Percentiles rank a stretch among this genome's conserved stretches.
These are phyloP conservation scores for Toxonevra muliebris DNA, from an alignment of 2,888 invertebrate species.

Conservation along the genomic window DNA sequence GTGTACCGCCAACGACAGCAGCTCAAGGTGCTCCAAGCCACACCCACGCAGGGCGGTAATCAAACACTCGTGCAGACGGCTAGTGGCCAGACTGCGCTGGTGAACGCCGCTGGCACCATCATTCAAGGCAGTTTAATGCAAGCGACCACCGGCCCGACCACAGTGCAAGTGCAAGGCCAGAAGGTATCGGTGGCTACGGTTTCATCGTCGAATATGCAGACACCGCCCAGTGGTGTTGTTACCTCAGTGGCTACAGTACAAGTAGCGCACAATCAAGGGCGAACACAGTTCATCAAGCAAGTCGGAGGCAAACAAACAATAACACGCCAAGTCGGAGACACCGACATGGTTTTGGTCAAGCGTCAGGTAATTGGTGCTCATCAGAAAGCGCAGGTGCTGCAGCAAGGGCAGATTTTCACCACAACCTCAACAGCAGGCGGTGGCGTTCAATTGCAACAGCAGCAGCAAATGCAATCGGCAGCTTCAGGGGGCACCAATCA, in stretches of 20 bases:
- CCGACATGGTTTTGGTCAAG: conserved; percentile 70
- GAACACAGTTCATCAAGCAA: conserved; percentile 64
- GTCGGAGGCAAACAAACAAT: conserved; percentile 64
- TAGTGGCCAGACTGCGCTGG: conserved; percentile 55
- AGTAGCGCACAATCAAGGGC: conserved; percentile 66
- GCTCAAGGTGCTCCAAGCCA: conserved; percentile 57
- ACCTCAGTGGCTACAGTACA: conserved; percentile 65
- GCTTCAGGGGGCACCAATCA: conserved; percentile 48
- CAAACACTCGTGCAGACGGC: conserved; percentile 60
- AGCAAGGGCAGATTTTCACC: conserved; percentile 68
- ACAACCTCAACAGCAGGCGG: conserved; percentile 57
- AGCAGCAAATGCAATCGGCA: conserved; percentile 52
- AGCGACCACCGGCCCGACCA: conserved; percentile 43
- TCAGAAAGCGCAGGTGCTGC: conserved; percentile 65
- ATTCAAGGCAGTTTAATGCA: conserved; percentile 62
- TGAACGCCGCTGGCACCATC: conserved; percentile 61
- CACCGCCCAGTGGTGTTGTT: conserved; percentile 51
- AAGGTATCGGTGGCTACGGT: conserved; percentile 63
- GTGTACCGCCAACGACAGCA: conserved; percentile 63
- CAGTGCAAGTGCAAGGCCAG: conserved; percentile 62
- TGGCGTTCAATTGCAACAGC: conserved; percentile 65
- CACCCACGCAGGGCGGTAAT: conserved; percentile 46
- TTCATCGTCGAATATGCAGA: conserved; percentile 51
- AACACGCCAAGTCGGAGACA: conserved; percentile 68
- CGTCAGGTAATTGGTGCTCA: conserved; percentile 65